Evolutionary conservation across 2,888 invertebrate genomes (phyloP).

Genomic region (Nebria brevicollis): DNA sequence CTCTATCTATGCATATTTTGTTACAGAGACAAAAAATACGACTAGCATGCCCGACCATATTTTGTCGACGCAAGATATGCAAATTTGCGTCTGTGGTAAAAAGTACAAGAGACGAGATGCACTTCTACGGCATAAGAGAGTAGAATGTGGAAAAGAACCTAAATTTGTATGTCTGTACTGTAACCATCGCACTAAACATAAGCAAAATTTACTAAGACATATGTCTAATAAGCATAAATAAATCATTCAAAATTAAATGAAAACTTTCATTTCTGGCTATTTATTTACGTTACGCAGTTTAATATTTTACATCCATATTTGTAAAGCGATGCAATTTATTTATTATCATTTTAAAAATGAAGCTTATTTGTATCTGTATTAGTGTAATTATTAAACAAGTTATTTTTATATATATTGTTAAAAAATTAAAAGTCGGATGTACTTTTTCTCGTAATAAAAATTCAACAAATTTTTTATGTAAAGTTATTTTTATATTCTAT

Average conservation of each 20-base stretch:
- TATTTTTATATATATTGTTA: no score
- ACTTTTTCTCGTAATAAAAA: no score
- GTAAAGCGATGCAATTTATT: no score
- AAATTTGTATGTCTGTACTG: slow-evolving; percentile 62
- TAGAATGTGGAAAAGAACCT: slow-evolving; percentile 59
- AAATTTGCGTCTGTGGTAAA: slow-evolving; percentile 53
- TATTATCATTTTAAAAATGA: no score
- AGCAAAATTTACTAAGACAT: slow-evolving; percentile 56
- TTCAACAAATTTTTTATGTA: no score
- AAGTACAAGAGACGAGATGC: slow-evolving; percentile 55
- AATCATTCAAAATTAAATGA: background rate
- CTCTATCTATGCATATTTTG: background rate
- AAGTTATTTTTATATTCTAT: no score
- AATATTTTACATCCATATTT: no score
- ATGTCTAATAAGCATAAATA: slow-evolving; percentile 47
- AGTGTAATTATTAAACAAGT: no score
- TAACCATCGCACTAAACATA: slow-evolving; percentile 54
- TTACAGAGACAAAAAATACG: background rate
- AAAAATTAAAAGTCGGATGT: no score
- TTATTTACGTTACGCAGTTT: no score
- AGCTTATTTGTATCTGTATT: no score
- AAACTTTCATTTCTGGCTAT: no score
- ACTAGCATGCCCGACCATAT: background rate
- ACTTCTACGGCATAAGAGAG: slow-evolving; percentile 56
- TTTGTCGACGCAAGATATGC: background rate